Percentiles rank a stretch among this genome's conserved stretches.
phyloP scores from a whole-genome alignment of 64 coral and sea anemone genomes.

The Montipora efflorescens region DNA sequence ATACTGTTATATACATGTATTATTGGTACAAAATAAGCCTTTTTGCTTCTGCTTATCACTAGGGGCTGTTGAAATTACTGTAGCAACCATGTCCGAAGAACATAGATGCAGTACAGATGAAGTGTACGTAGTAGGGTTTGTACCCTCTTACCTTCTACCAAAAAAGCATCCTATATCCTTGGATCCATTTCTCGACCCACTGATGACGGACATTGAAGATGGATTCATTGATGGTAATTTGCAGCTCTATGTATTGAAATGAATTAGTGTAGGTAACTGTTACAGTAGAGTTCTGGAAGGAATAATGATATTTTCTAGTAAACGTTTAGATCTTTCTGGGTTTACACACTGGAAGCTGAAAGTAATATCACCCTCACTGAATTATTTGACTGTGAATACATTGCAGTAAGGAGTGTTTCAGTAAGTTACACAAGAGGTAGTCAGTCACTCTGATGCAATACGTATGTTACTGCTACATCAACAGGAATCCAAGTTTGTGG shows the following conservation, averaged over 20 bases:
- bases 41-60: too few relatives aligned
- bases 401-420: not conserved
- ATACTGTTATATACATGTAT: too few relatives aligned
- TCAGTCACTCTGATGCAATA: not conserved
- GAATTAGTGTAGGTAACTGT: not conserved
- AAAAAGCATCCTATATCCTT: conserved; percentile 27
- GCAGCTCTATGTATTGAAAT: not conserved
- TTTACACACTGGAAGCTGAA: not conserved
- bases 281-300: not conserved
- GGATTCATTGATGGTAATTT: conserved; percentile 38
- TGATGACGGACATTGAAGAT: conserved; percentile 27
- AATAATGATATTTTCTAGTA: not conserved
- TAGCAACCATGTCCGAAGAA: not conserved
- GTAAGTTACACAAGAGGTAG: too few relatives aligned
- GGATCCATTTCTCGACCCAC: conserved; percentile 34
- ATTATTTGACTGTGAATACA: not conserved
- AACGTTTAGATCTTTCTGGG: not conserved
- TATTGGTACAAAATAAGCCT: too few relatives aligned
- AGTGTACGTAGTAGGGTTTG: conserved; percentile 49
- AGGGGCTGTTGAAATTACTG: too few relatives aligned
- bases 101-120: conserved; percentile 17
- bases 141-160: conserved; percentile 32
- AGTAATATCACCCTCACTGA: not conserved
- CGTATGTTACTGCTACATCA: not conserved
- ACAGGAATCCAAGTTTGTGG: conserved; percentile 52